phyloP scores from a whole-genome alignment of 2,113 vertebrate genomes.

The Ardeotis arabs region DNA sequence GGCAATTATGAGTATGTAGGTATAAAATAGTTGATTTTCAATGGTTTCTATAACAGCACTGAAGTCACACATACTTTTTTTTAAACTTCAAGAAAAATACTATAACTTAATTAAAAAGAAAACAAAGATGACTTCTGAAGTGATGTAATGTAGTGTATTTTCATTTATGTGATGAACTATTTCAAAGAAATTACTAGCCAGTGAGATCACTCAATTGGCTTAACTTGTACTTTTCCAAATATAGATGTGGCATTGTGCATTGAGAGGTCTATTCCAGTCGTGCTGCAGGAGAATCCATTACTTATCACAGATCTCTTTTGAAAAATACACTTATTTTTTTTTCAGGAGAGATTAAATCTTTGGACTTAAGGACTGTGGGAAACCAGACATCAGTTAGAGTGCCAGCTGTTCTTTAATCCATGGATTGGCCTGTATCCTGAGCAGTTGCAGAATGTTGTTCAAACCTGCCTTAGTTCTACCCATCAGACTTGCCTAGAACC shows the following conservation, averaged over 20 bases:
- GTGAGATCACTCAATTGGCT: slow-evolving; percentile 33
- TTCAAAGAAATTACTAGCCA: slow-evolving; percentile 39
- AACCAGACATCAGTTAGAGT: not conserved
- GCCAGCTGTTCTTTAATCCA: not conserved
- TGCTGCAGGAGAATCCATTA: not conserved
- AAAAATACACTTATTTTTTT: not conserved
- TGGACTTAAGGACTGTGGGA: not conserved
- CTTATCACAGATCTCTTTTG: not conserved
- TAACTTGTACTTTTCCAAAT: not conserved
- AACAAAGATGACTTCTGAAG: not conserved
- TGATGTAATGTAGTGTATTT: not conserved
- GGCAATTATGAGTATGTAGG: not conserved
- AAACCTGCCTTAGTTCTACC: not conserved
- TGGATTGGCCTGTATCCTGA: not conserved
- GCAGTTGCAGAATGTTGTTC: not conserved
- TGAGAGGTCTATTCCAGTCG: not conserved
- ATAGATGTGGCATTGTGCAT: not conserved
- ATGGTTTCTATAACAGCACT: not conserved
- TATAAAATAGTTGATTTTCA: not conserved
- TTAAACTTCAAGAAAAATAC: not conserved
- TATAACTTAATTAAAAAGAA: not conserved
- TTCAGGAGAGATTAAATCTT: not conserved
- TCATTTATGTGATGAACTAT: not conserved
- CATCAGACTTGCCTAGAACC: not conserved
- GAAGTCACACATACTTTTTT: not conserved